Evolutionary conservation across 1,140 invertebrate species (phyloP), one percentile per base, ranked within the genome.

Genomic region (Saccostrea cuccullata): DNA sequence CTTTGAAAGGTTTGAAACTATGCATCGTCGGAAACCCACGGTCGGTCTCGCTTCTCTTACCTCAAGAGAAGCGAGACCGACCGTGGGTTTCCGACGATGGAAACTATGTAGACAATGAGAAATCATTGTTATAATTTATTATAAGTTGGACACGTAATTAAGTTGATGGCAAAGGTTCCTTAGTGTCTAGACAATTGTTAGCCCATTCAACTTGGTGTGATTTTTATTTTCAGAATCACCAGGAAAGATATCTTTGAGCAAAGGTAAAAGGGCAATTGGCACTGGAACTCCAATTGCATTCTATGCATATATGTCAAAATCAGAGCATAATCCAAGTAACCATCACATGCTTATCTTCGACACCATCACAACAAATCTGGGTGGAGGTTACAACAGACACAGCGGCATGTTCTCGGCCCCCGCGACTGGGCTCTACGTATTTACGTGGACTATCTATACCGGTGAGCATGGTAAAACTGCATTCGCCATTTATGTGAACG

Each of bases 261-360:
- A 73, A 3, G 23, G 26, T 11, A 73, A 73, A 30, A 23, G 67
- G 26, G 11, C 8, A 15, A 73, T 47, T 47, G 47, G 47, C 47
- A 8, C 67, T 3, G 23, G n/a, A 23, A 73, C 67, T 30, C 23
- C 67, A 15, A 36, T 86, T 13, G 86, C 86, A 56, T 86, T 86
- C 55, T 77, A 86, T 17, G 86, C 86, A 20, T 86, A 86, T 55
- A 67, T 86, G 64, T 86, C 86, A 5, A 82, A 30, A 30, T 30
- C 40, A 11, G 86, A 86, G n/a, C n/a, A 55, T 20, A 12, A 30
- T 11, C 67, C 83, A 23, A 55, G 67, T n/a, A 40, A 36, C 56
- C 67, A 85, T 17, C 84, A 88, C n/a, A 67, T 47, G n/a, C 58
- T 88, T 2, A 60, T 88, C 20, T 88, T 88, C 84, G 84, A 85